Base-by-base conservation (phyloP, 2,797 vertebrate genomes). In the Enteromius afrohamiltoni region DNA sequence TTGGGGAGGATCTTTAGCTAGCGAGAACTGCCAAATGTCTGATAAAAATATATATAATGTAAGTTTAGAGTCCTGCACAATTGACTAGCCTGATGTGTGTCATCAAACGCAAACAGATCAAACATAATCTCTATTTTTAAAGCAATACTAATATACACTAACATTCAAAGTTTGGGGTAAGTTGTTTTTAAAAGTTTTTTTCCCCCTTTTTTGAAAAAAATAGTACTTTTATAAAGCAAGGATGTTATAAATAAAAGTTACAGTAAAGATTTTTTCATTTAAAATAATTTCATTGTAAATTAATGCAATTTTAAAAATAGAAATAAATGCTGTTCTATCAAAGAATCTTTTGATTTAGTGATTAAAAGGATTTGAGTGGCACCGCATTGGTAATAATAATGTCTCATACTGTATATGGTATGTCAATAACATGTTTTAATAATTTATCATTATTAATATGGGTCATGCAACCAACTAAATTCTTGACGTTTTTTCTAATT, bases 1-100 rank as follows among this genome's bases (percentile, higher is more conserved):
- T 53, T 67, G 16, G 34, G 42, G 45, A 74, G 29, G 42, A 82
- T 74, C 34, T 75, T 65, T 82, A 75, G 60, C 11, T 0, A 64
- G 31, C 17, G 19, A 45, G 4, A 75, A 67, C 45, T 76, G 17
- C 8, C 21, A 31, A 58, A 34, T 62, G 4, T 31, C 29, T 37
- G 65, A 68, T 68, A 69, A 53, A 60, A 64, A 37, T 23, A 34
- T n/a, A 58, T 58, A 26, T 31, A 64, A 6, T 31, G 26, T 64
- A 47, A 31, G 17, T 75, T n/a, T 58, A 58, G 31, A 37, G 21
- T 16, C 53, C 16, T 62, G 75, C 75, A 64, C 16, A 42, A 29
- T 14, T 17, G n/a, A 29, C 16, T 29, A 26, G 7, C n/a, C 40
- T 70, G 23, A 42, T 42, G 21, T 76, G n/a, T 77, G 75, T 7